phyloP scores from a whole-genome alignment of 1,140 invertebrate genomes.

The Calliopsis andreniformis region DNA sequence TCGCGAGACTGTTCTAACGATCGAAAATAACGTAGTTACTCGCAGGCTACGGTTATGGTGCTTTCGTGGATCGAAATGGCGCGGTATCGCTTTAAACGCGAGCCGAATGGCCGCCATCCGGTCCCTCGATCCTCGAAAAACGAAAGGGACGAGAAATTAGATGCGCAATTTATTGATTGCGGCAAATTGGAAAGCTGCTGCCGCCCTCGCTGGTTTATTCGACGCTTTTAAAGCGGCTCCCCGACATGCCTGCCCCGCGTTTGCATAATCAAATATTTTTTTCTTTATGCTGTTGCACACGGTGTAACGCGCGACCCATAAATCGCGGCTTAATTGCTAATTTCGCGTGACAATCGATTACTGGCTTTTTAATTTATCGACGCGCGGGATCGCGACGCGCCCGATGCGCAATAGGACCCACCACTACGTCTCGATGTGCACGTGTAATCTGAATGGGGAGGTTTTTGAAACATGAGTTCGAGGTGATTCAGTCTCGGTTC shows the following conservation, averaged over 20 bases:
- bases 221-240: background rate
- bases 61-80: constrained; percentile 25
- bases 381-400: too few relatives aligned
- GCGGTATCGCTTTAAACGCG: background rate
- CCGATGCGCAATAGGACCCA: too few relatives aligned
- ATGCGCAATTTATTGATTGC: constrained; percentile 12
- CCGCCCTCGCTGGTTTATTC: background rate
- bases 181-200: constrained; percentile 9
- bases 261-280: constrained; percentile 18
- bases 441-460: too few relatives aligned
- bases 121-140: background rate
- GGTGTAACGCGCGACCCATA: background rate
- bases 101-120: background rate
- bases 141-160: background rate
- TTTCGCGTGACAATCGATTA: constrained; percentile 18
- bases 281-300: background rate
- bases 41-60: constrained; percentile 31
- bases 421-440: too few relatives aligned
- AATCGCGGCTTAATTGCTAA: constrained; percentile 18
- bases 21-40: constrained; percentile 19
- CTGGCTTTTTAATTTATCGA: background rate
- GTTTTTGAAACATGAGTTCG: too few relatives aligned
- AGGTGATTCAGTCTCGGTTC: too few relatives aligned
- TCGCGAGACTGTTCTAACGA: constrained; percentile 5
- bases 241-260: too few relatives aligned